Percentiles rank a stretch among this genome's conserved stretches.
These are phyloP conservation scores for Pycnonotus jocosus DNA, from an alignment of 2,113 vertebrate genomes.

Conservation along the genomic window DNA sequence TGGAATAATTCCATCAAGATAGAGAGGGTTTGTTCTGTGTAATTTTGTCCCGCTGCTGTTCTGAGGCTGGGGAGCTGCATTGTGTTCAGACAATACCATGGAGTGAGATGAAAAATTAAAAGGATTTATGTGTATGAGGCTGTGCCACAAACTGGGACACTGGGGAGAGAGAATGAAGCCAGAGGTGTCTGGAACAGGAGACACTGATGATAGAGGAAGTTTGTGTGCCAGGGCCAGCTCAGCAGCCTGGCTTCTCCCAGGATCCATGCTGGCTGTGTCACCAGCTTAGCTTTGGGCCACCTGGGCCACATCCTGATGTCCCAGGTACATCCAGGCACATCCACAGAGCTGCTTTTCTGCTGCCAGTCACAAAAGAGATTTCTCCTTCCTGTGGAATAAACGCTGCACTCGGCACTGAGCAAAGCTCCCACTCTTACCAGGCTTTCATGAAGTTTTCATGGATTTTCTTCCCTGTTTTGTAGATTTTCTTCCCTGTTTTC, in stretches of 20 bases:
- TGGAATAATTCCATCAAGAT: background rate
- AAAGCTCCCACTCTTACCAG: rapidly evolving
- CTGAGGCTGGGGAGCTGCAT: background rate
- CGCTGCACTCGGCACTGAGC: rapidly evolving
- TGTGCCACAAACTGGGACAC: background rate
- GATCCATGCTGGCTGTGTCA: rapidly evolving
- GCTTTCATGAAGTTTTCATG: background rate
- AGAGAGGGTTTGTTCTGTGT: background rate
- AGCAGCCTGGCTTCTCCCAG: background rate
- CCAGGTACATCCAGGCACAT: background rate
- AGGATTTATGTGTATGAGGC: background rate
- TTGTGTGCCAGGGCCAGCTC: background rate
- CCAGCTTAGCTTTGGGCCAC: background rate
- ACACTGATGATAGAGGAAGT: background rate
- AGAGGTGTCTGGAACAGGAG: background rate
- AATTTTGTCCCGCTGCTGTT: background rate
- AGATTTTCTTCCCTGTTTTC: background rate
- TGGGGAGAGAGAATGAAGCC: background rate
- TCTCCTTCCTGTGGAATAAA: background rate
- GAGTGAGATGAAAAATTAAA: background rate
- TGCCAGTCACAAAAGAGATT: background rate
- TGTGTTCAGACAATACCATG: background rate
- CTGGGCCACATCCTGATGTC: rapidly evolving
- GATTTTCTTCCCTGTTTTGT: background rate
- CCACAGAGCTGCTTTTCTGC: background rate